Percentiles rank a stretch among this genome's conserved stretches.
Conservation (phyloP, 2,888 invertebrate genomes). For the Morpho achilles region DNA sequence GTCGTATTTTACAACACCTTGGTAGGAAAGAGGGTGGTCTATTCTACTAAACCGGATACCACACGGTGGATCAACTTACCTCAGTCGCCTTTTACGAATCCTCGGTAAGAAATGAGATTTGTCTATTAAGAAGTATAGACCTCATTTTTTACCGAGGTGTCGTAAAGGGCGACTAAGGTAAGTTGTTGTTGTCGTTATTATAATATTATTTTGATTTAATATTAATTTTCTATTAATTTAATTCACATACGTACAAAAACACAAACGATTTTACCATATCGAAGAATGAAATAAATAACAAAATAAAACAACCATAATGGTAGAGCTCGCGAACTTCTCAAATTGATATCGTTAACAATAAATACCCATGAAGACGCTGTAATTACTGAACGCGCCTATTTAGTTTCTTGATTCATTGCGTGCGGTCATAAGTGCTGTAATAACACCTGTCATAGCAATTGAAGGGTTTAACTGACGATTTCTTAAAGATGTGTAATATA, state of each 20-base stretch:
- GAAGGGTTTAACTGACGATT: no score
- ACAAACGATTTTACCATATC: background rate
- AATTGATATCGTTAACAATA: conserved; percentile 51
- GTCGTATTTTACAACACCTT: no score
- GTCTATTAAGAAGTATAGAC: no score
- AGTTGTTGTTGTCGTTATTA: no score
- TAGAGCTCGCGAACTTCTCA: conserved; percentile 35
- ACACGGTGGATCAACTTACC: no score
- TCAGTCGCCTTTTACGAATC: no score
- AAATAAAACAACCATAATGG: conserved; percentile 43
- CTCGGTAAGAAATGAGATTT: no score
- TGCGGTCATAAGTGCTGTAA: conserved; percentile 15
- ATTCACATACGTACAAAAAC: conserved; percentile 5
- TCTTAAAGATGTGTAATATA: no score
- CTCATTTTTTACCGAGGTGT: no score
- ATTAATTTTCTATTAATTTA: background rate
- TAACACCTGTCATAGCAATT: conserved; percentile 10
- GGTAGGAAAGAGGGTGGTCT: no score
- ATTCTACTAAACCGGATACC: no score
- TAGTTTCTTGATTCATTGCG: conserved; percentile 49
- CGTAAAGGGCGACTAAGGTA: no score
- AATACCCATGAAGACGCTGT: conserved; percentile 36
- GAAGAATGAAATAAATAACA: conserved; percentile 39
- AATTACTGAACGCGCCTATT: conserved; percentile 42
- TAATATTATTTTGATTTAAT: background rate